A percentile compares a stretch with the other conserved stretches of the same genome.
Evolutionary conservation across 2,113 vertebrate species (phyloP).

Genomic region (Crotalus tigris): DNA sequence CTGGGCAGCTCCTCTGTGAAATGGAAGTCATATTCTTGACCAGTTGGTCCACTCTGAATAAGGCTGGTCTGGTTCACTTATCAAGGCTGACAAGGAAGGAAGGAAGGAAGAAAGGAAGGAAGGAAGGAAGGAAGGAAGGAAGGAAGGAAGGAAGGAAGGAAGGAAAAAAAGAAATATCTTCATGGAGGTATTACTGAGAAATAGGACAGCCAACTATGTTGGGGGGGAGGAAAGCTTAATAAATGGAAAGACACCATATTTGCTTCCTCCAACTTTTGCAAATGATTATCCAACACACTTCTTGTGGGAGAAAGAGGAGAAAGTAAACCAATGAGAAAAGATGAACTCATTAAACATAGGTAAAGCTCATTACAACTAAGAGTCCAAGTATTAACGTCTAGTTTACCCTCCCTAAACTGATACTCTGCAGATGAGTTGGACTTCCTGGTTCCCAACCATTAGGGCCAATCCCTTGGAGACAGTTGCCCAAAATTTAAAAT

Average conservation of each 20-base stretch:
- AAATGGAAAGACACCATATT: neutral
- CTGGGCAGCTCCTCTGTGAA: neutral
- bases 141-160: no score
- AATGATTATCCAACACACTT: neutral
- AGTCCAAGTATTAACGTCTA: neutral
- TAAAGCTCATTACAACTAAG: neutral
- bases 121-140: no score
- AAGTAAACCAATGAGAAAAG: neutral
- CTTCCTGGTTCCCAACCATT: neutral
- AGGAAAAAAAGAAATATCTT: neutral
- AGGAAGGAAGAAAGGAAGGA: no score
- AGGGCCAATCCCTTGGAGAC: neutral
- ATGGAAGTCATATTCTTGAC: neutral
- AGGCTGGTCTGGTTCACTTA: neutral
- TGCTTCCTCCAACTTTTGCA: neutral
- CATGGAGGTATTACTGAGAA: neutral
- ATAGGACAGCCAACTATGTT: neutral
- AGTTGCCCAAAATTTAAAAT: neutral
- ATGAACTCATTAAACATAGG: neutral
- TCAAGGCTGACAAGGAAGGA: neutral
- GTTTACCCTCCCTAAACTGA: neutral
- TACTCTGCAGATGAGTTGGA: neutral
- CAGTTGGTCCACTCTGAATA: neutral
- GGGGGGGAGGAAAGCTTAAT: neutral
- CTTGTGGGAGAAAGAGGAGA: no score